Percentiles rank a stretch among this genome's conserved stretches.
These are phyloP conservation scores for Pammene aurita DNA, from an alignment of 2,888 invertebrate genomes.

Conservation along the genomic window DNA sequence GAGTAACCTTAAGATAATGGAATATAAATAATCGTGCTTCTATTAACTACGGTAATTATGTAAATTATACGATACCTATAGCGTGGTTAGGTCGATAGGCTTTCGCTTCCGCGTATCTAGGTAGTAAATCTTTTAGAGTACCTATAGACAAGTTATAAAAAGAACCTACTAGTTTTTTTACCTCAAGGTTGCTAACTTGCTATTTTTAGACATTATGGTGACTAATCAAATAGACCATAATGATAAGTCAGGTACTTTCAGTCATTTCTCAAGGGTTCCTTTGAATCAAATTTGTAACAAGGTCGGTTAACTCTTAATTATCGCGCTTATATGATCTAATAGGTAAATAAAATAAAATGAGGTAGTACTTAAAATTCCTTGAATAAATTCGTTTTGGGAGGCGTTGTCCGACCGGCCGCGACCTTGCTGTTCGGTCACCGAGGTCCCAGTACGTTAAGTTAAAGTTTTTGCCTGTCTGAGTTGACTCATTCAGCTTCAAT, in stretches of 20 bases:
- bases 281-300: not conserved
- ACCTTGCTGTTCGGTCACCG: constrained; percentile 73
- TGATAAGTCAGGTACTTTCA: constrained; percentile 1
- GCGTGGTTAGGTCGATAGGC: constrained; percentile 16
- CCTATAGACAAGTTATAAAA: not conserved
- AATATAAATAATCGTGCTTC: constrained; percentile 39
- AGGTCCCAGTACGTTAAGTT: constrained; percentile 61
- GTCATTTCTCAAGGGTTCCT: not conserved
- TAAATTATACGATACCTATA: constrained; percentile 21
- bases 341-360: constrained; percentile 1
- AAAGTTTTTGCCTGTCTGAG: constrained; percentile 65
- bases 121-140: constrained; percentile 2
- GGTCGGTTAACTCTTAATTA: not conserved
- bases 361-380: constrained; percentile 41
- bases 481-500: constrained; percentile 63
- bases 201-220: not conserved
- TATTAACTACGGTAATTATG: constrained; percentile 14
- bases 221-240: not conserved
- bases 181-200: constrained; percentile 6
- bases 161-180: not conserved
- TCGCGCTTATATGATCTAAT: not conserved
- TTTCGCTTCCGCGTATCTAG: constrained; percentile 31
- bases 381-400: constrained; percentile 58
- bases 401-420: constrained; percentile 72
- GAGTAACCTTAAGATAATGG: constrained; percentile 55